Evolutionary conservation across 2,888 invertebrate species (phyloP).

Genomic region (Abrostola triplasia): DNA sequence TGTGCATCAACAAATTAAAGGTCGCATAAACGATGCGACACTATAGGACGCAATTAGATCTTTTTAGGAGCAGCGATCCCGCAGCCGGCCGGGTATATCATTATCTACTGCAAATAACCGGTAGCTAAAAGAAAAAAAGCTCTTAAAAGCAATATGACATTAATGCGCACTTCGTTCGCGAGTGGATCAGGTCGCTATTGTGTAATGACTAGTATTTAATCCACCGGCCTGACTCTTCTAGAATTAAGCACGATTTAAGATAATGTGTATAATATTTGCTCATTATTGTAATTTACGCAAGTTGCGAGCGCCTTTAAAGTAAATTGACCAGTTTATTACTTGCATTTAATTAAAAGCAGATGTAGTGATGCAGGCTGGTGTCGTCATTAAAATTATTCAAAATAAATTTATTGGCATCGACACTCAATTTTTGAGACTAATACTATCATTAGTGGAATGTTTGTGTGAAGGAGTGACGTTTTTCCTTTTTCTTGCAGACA

Average conservation of each 20-base stretch:
- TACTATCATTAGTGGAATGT: not conserved
- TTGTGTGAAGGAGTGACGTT: not conserved
- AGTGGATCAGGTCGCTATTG: conserved; percentile 54
- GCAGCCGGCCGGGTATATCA: conserved; percentile 62
- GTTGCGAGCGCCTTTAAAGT: conserved; percentile 22
- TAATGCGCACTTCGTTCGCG: conserved; percentile 48
- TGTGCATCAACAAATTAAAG: conserved; percentile 78
- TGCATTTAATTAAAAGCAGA: conserved; percentile 16
- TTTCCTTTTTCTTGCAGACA: no score
- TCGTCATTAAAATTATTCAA: not conserved
- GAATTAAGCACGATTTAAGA: conserved; percentile 58
- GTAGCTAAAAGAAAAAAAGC: conserved; percentile 42
- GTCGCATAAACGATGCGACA: conserved; percentile 73
- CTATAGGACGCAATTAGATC: conserved; percentile 72
- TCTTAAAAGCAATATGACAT: conserved; percentile 49
- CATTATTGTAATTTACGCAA: conserved; percentile 31
- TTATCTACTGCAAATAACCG: conserved; percentile 62
- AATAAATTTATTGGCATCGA: not conserved
- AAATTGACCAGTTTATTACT: conserved; percentile 29
- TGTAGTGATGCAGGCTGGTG: not conserved
- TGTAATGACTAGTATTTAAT: conserved; percentile 64
- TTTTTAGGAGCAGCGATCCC: conserved; percentile 62
- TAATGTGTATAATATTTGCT: conserved; percentile 46
- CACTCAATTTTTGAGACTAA: not conserved
- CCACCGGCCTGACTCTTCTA: conserved; percentile 47